Percentiles rank a stretch among this genome's conserved stretches.
These are phyloP conservation scores for Fissipunctia ypsillon DNA, from an alignment of 2,888 invertebrate genomes.

Conservation along the genomic window DNA sequence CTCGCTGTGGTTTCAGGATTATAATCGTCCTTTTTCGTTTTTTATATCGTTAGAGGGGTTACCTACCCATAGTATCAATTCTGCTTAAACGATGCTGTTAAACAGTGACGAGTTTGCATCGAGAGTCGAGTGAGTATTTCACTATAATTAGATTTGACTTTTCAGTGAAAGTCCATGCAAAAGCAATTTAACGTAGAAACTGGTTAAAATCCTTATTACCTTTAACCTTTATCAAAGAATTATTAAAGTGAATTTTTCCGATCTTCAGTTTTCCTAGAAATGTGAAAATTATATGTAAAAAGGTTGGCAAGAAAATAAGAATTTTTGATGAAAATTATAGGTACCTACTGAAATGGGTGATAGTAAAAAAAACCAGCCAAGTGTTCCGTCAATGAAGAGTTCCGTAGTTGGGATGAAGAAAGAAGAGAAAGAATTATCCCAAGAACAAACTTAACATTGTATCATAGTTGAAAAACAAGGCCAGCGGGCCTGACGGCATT, in stretches of 20 bases:
- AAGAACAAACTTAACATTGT: too few species aligned
- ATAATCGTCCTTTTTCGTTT: not conserved
- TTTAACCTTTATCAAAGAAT: not conserved
- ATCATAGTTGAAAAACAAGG: too few species aligned
- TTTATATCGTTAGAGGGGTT: conserved; percentile 7
- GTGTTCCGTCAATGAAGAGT: too few species aligned
- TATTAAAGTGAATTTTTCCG: not conserved
- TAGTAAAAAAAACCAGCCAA: too few species aligned
- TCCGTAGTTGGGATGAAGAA: too few species aligned
- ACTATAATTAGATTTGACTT: not conserved
- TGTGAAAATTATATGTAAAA: not conserved
- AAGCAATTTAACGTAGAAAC: not conserved
- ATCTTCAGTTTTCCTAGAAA: not conserved
- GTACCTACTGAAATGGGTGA: too few species aligned
- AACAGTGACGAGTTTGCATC: not conserved
- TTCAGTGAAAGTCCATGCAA: not conserved
- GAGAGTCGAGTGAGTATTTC: not conserved
- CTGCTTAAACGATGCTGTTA: not conserved
- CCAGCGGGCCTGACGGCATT: too few species aligned
- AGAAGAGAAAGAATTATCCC: too few species aligned
- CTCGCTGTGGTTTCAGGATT: not conserved
- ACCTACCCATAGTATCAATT: not conserved
- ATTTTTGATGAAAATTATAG: too few species aligned
- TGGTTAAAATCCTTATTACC: not conserved
- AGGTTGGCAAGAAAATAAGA: not conserved